Base-by-base conservation (phyloP, 2,113 vertebrate genomes). In the Phoenicopterus ruber region DNA sequence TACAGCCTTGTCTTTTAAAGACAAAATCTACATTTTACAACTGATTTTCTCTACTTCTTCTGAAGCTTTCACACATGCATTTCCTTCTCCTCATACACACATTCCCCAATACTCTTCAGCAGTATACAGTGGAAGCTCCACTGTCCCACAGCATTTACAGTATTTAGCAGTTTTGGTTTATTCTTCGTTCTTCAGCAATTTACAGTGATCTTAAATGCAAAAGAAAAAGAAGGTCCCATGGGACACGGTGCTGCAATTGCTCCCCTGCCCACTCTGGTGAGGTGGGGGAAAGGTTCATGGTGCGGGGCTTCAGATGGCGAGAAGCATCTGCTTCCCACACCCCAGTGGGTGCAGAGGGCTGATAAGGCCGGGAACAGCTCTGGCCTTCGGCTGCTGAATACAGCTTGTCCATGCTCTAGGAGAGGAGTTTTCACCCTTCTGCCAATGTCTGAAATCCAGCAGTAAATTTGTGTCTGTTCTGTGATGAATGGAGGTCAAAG, bases 391-490 rank as follows among this genome's bases (percentile, higher is more conserved):
- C 66, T 78, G 14, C 31, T 66, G 15, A 63, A 65, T 76, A 29
- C 7, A 74, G 32, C 28, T 88, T 2, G 7, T 59, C 21, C 52
- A 44, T 79, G 21, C 69, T 88, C 38, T 44, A 61, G 24, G 20
- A 76, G 12, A 67, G 36, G 38, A 44, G 44, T 36, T 93, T 82
- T 87, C 19, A 6, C 73, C 40, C 10, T 85, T 88, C 28, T 91
- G 57, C 31, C 73, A 82, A 0, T 57, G 57, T 70, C 32, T 94
- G 83, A 95, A 96, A 94, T 91, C 21, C 36, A 91, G 72, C 50
- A 86, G 77, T 78, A 93, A 86, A 84, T 91, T 81, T 88, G 7
- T 91, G 65, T 89, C 86, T 93, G 29, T 78, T 90, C 59, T 67
- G 5, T 86, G 82, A 86, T 49, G 65, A 80, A 94, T 69, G 72